A percentile compares a stretch with the other conserved stretches of the same genome.
Conservation (phyloP, 2,797 vertebrate species). For the Eurystomus glaucurus region DNA sequence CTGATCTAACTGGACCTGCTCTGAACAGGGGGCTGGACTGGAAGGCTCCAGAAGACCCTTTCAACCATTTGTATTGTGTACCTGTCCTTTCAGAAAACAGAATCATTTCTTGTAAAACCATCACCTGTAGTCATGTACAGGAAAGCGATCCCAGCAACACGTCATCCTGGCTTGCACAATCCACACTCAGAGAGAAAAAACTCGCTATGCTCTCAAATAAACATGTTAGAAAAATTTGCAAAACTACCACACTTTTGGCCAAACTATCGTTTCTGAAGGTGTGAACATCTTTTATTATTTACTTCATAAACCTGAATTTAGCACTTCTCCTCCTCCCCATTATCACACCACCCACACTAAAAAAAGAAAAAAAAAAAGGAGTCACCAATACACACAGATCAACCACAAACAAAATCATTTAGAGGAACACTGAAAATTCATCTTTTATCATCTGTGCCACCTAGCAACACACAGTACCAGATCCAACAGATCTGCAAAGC, state of each 20-base stretch:
- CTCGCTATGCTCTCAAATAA: conserved; percentile 1
- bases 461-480: conserved; percentile 41
- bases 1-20: background rate
- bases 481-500: background rate
- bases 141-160: background rate
- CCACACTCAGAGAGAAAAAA: background rate
- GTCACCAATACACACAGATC: conserved; percentile 23
- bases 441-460: conserved; percentile 66
- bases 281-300: conserved; percentile 65
- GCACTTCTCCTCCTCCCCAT: conserved; percentile 51
- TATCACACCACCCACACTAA: conserved; percentile 53
- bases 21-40: rapidly evolving
- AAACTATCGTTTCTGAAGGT: conserved; percentile 45
- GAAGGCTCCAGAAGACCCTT: background rate
- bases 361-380: background rate
- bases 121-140: rapidly evolving
- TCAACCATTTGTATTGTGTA: background rate
- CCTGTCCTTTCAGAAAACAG: background rate
- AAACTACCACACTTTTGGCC: background rate
- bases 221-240: background rate
- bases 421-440: conserved; percentile 44
- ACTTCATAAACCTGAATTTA: conserved; percentile 62
- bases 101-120: background rate
- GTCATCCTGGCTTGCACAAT: background rate
- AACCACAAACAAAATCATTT: conserved; percentile 43